Base-by-base conservation (phyloP, 2,797 vertebrate genomes). In the Etheostoma nigrum region DNA sequence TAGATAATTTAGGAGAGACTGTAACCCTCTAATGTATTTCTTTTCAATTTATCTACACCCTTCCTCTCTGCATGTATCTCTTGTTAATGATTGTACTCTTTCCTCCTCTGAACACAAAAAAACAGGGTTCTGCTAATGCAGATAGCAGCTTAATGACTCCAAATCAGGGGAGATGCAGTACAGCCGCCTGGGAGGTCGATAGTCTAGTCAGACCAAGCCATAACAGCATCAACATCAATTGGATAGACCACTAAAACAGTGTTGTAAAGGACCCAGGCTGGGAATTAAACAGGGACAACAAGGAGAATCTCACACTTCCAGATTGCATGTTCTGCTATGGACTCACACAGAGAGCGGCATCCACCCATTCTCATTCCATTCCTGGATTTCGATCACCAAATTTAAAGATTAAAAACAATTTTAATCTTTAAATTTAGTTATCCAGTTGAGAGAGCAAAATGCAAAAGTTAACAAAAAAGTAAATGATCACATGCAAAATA, bases 151-250 rank as follows among this genome's bases (percentile, higher is more conserved):
- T 86, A 81, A 84, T 55, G 53, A 79, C 81, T 83, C 75, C 59
- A 84, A 78, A 85, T 84, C 78, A 84, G 81, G 63, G 61, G 53
- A 81, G 72, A 89, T 72, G 74, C 78, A 69, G 66, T 80, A 48
- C 72, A 72, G 63, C 62, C 45, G 65, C 74, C n/a, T 14, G 1
- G 47, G 47, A 71, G 74, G 79, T 88, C 82, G 62, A 89, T 90
- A 83, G 63, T 62, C 71, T 74, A 73, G 77, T 83, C 78, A 79
- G 80, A 79, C 67, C 72, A 69, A 85, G 67, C 67, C 74, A 69
- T 78, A 78, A 78, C 74, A 71, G 68, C 72, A 86, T 82, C 86
- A 83, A 59, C 80, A 84, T 88, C 75, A 87, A 72, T 74, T 76
- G 68, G 57, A 80, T 66, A 78, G 66, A 82, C 48, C 71, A 81